These are phyloP conservation scores for Albula goreensis DNA, from an alignment of 2,113 vertebrate genomes.

Conservation along the genomic window DNA sequence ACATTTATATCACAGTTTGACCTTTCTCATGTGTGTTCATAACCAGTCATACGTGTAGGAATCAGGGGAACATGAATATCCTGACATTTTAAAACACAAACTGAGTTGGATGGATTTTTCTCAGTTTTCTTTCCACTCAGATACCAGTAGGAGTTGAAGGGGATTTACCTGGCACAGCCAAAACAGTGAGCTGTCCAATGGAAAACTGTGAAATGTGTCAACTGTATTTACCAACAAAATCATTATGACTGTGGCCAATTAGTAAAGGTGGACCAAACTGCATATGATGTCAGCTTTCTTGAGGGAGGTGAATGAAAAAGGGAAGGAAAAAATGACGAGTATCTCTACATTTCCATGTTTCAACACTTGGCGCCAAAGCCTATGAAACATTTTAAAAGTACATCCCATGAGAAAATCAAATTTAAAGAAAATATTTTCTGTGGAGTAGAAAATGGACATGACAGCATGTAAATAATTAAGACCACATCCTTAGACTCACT, in stretches of 20 bases:
- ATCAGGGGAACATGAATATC: background rate
- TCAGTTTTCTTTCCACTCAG: background rate
- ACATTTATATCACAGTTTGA: background rate
- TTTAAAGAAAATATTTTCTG: constrained; percentile 7
- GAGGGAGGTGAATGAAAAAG: background rate
- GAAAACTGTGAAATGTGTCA: too few relatives aligned
- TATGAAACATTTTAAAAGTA: background rate
- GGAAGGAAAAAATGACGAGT: background rate
- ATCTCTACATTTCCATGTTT: background rate
- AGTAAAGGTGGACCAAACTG: background rate
- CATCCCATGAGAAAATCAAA: background rate
- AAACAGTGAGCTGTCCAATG: too few relatives aligned
- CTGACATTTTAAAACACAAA: background rate
- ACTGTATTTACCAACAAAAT: too few relatives aligned
- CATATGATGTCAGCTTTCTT: background rate
- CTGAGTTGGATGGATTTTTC: background rate
- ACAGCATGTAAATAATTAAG: background rate
- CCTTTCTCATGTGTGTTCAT: background rate
- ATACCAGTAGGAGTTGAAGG: background rate
- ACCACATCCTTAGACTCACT: constrained; percentile 20
- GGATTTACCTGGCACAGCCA: background rate
- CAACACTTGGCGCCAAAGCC: background rate
- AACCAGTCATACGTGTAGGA: background rate
- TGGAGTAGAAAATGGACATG: background rate
- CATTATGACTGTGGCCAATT: too few relatives aligned